phyloP scores from a whole-genome alignment of 2,797 vertebrate species.

The Pitangus sulphuratus region DNA sequence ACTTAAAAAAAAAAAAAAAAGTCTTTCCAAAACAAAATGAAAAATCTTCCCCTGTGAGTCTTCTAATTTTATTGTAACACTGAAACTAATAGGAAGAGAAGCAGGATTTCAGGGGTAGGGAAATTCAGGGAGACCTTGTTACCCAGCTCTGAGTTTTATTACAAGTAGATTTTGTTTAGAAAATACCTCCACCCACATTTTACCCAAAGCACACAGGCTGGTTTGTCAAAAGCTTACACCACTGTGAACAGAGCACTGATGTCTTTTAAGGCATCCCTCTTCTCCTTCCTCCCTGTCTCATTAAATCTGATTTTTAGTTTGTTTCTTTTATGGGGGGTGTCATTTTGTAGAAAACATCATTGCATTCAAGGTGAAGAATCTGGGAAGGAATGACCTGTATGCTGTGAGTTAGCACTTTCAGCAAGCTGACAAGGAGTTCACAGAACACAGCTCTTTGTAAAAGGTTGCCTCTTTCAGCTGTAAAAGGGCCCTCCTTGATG shows the following conservation, averaged over 20 bases:
- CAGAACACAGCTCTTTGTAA: conserved; percentile 14
- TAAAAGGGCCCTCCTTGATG: conserved; percentile 43
- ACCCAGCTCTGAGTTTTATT: background rate
- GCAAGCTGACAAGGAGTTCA: conserved; percentile 27
- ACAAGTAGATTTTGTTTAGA: background rate
- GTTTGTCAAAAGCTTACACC: background rate
- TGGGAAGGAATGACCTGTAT: conserved; percentile 1
- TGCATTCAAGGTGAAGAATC: background rate
- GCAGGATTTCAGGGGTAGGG: background rate
- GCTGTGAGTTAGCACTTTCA: conserved; percentile 59
- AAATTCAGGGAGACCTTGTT: background rate
- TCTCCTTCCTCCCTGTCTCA: background rate
- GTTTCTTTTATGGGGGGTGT: background rate
- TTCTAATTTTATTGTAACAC: background rate
- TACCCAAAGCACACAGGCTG: accelerated
- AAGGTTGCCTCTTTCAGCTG: conserved; percentile 33
- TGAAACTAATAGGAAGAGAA: background rate
- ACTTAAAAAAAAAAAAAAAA: conserved; percentile 8
- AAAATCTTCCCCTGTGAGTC: background rate
- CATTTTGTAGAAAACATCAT: conserved; percentile 21
- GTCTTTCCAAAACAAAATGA: background rate
- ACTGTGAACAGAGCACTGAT: background rate
- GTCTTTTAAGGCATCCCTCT: background rate
- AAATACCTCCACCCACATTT: background rate
- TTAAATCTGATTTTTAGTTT: background rate